Percentiles rank a stretch among this genome's conserved stretches.
These are phyloP conservation scores for Melozone crissalis DNA, from an alignment of 2,113 vertebrate species.

Conservation along the genomic window DNA sequence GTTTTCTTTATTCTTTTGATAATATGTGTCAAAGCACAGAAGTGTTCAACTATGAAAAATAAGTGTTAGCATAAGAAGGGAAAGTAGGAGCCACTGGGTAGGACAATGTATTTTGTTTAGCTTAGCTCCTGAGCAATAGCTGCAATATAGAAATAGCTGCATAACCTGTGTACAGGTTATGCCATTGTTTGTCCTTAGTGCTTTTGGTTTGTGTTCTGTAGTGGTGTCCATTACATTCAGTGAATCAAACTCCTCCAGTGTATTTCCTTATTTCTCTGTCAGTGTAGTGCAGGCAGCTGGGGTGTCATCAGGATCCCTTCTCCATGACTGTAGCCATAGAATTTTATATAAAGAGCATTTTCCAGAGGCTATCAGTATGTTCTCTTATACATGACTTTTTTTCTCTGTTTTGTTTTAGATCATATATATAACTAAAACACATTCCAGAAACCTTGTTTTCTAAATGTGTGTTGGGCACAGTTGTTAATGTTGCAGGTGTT, in stretches of 20 bases:
- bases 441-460: background rate
- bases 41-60: background rate
- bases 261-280: background rate
- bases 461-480: background rate
- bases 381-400: background rate
- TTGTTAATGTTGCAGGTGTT: background rate
- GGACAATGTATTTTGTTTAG: background rate
- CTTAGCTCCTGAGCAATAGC: background rate
- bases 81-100: background rate
- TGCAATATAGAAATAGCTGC: background rate
- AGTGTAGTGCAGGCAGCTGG: background rate
- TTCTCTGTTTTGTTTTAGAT: background rate
- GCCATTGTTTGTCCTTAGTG: background rate
- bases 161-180: background rate
- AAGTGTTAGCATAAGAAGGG: background rate
- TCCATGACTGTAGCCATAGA: background rate
- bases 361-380: background rate
- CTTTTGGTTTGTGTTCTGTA: background rate
- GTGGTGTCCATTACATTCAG: background rate
- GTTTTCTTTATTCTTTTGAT: background rate
- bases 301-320: background rate
- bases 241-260: background rate
- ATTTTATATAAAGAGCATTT: background rate
- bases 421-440: background rate
- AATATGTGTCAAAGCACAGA: background rate